Evolutionary conservation across 2,797 vertebrate genomes (phyloP).

Genomic region (Rallus crepitans): DNA sequence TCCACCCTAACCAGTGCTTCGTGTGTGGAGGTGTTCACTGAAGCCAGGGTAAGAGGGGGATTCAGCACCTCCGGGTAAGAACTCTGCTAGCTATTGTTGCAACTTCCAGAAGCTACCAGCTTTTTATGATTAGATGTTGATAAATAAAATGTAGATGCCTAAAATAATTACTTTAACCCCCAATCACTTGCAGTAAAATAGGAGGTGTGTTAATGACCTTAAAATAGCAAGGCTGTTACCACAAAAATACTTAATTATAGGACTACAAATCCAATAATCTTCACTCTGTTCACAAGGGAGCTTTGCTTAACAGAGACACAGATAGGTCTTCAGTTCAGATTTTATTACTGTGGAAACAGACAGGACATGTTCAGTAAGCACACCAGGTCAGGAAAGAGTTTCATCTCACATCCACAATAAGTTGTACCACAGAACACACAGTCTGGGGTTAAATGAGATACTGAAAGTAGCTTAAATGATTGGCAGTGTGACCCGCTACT

Average conservation of each 20-base stretch:
- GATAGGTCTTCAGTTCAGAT: neutral
- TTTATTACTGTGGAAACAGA: neutral
- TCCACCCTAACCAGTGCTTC: neutral
- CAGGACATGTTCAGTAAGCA: neutral
- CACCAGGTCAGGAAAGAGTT: neutral
- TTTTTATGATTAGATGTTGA: conserved; percentile 6
- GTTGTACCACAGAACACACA: neutral
- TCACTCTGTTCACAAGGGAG: neutral
- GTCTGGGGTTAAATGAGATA: neutral
- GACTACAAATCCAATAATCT: conserved; percentile 9
- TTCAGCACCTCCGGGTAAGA: neutral
- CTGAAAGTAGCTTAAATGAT: neutral
- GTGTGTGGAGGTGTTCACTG: neutral
- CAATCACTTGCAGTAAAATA: neutral
- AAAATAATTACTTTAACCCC: neutral
- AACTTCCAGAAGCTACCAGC: neutral
- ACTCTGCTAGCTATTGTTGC: neutral
- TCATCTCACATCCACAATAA: neutral
- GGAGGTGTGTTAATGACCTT: conserved; percentile 28
- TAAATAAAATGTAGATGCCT: neutral
- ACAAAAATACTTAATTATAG: conserved; percentile 35
- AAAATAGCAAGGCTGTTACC: conserved; percentile 35
- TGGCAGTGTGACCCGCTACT: neutral
- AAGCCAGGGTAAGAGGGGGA: neutral
- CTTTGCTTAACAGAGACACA: neutral